These are phyloP conservation scores for Heliconius congener DNA, from an alignment of 1,140 invertebrate genomes.

Conservation along the genomic window DNA sequence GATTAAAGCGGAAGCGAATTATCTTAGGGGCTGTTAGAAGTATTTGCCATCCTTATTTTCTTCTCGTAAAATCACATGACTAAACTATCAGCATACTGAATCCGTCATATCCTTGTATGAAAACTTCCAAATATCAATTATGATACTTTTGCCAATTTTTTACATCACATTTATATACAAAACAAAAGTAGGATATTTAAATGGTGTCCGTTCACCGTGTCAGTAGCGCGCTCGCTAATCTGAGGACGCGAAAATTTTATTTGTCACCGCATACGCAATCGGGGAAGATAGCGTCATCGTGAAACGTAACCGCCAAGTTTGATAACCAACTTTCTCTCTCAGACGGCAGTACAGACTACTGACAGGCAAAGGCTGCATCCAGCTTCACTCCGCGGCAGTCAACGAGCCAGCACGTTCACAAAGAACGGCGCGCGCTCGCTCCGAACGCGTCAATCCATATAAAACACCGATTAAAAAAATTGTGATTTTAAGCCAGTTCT, in stretches of 20 bases:
- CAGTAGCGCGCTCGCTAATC: constrained; percentile 65
- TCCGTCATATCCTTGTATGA: not conserved
- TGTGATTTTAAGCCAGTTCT: constrained; percentile 37
- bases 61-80: not conserved
- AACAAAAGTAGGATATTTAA: constrained; percentile 47
- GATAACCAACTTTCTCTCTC: constrained; percentile 78
- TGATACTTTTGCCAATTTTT: not conserved
- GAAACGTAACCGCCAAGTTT: constrained; percentile 75
- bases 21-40: not conserved
- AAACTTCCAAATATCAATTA: not conserved
- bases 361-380: constrained; percentile 49
- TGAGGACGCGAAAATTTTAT: constrained; percentile 66
- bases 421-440: constrained; percentile 60
- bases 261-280: constrained; percentile 77
- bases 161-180: not conserved
- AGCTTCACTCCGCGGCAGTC: constrained; percentile 63
- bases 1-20: not conserved
- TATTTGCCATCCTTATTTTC: not conserved
- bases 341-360: constrained; percentile 43
- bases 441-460: constrained; percentile 44
- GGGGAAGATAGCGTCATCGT: constrained; percentile 71
- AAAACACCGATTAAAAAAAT: constrained; percentile 36
- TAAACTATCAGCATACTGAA: not conserved
- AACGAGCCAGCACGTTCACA: constrained; percentile 57
- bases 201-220: constrained; percentile 63